phyloP scores from a whole-genome alignment of 1,140 invertebrate species.

The Rhagoletis pomonella region DNA sequence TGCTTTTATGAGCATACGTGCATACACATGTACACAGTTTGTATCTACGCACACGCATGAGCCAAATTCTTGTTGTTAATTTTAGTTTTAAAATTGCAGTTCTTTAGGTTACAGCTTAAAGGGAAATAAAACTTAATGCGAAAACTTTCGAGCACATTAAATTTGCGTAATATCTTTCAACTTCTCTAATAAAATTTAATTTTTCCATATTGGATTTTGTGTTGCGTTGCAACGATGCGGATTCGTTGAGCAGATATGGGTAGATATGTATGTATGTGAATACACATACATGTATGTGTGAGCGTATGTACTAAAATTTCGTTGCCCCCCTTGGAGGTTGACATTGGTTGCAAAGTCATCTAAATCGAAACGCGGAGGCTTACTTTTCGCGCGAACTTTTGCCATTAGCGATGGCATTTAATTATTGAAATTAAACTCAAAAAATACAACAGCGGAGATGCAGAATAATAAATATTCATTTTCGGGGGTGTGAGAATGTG shows the following conservation, averaged over 20 bases:
- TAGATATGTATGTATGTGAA: background rate
- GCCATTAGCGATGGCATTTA: slow-evolving; percentile 29
- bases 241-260: background rate
- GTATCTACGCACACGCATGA: background rate
- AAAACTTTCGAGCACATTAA: slow-evolving; percentile 26
- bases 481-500: background rate
- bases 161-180: slow-evolving; percentile 37
- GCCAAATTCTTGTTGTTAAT: background rate
- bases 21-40: background rate
- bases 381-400: background rate
- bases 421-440: slow-evolving; percentile 7
- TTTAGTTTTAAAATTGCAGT: background rate
- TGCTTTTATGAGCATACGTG: background rate
- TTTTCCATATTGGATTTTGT: slow-evolving; percentile 33
- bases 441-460: background rate
- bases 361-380: background rate
- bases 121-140: slow-evolving; percentile 31
- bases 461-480: background rate
- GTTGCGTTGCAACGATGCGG: background rate
- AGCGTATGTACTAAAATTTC: no score
- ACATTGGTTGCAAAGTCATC: background rate
- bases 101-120: slow-evolving; percentile 14
- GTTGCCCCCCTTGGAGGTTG: no score
- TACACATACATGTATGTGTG: background rate
- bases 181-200: slow-evolving; percentile 41